These are phyloP conservation scores for Acridotheres tristis DNA, from an alignment of 2,797 vertebrate species.

Conservation along the genomic window DNA sequence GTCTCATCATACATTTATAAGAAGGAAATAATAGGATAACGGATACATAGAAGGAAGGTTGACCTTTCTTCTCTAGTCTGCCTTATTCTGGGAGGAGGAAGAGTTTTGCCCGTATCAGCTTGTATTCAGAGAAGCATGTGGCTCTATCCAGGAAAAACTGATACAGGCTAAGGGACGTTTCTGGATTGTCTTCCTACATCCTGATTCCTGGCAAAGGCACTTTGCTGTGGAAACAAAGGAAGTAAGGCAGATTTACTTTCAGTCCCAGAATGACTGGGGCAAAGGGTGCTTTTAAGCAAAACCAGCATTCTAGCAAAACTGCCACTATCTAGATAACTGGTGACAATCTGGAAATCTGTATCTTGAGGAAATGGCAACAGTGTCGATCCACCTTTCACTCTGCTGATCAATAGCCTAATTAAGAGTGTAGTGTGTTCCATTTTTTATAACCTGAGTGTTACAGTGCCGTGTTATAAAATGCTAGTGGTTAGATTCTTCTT, in stretches of 20 bases:
- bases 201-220: not conserved
- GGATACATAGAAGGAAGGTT: not conserved
- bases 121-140: not conserved
- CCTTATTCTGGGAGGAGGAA: not conserved
- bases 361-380: constrained; percentile 1
- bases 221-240: not conserved
- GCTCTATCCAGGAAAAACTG: not conserved
- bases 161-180: not conserved
- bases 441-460: constrained; percentile 9
- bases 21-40: not conserved
- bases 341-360: not conserved
- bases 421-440: constrained; percentile 12
- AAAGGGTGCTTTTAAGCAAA: not conserved
- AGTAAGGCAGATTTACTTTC: not conserved
- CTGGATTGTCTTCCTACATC: not conserved
- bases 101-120: not conserved
- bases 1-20: not conserved
- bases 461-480: not conserved
- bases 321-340: not conserved
- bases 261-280: not conserved
- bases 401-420: constrained; percentile 38
- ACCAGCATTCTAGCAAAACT: not conserved
- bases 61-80: not conserved
- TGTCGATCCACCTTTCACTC: constrained; percentile 22
- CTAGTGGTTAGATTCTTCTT: not conserved